Evolutionary conservation across 2,797 vertebrate species (phyloP).

Genomic region (Gambusia yucatana): DNA sequence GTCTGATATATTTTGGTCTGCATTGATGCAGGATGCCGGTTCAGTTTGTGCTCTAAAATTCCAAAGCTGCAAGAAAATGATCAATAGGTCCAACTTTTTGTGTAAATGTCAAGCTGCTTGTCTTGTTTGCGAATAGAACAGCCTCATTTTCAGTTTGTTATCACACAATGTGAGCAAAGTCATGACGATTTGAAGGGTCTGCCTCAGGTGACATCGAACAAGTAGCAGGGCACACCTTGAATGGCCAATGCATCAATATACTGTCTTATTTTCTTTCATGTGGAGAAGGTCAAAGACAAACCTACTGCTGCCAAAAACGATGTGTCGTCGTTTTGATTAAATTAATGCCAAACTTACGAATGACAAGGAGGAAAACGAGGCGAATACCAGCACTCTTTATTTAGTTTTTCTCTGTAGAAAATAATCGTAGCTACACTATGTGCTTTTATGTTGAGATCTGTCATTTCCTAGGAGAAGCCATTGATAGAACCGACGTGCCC

Average conservation of each 20-base stretch:
- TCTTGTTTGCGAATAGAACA: constrained; percentile 8
- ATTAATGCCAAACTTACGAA: no score
- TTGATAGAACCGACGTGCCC: not conserved
- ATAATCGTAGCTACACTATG: not conserved
- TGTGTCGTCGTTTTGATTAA: not conserved
- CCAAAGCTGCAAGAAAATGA: constrained; percentile 26
- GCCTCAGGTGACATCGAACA: not conserved
- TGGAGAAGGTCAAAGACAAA: not conserved
- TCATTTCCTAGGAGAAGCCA: not conserved
- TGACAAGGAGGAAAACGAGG: no score
- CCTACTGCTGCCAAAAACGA: not conserved
- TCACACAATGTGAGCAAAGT: not conserved
- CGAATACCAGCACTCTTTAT: no score
- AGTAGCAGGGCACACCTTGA: not conserved
- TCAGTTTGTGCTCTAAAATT: constrained; percentile 12
- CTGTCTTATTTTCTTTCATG: not conserved
- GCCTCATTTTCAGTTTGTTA: not conserved
- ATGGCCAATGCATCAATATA: not conserved
- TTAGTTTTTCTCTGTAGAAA: not conserved
- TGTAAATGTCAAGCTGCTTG: constrained; percentile 45
- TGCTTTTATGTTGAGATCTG: not conserved
- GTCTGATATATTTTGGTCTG: not conserved
- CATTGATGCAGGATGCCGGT: constrained; percentile 16
- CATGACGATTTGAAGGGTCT: not conserved
- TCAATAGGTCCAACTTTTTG: constrained; percentile 38